These are phyloP conservation scores for Chrysocyon brachyurus DNA, from an alignment of 2,797 vertebrate species.

Conservation along the genomic window DNA sequence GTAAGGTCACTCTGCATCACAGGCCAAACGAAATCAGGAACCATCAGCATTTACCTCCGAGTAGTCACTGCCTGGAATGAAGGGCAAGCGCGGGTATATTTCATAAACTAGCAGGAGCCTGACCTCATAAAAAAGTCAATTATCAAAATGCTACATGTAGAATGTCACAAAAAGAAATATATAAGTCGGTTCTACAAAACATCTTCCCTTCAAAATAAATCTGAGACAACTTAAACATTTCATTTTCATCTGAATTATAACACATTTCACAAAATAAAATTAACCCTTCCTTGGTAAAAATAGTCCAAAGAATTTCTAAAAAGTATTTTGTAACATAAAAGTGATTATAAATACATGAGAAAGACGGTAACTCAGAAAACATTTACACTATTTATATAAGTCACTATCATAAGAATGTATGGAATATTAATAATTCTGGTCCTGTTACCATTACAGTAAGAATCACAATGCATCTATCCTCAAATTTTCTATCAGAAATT, in stretches of 20 bases:
- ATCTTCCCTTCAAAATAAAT: constrained; percentile 66
- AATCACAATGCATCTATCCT: background rate
- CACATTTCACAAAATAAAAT: constrained; percentile 28
- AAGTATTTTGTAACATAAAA: background rate
- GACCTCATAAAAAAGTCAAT: constrained; percentile 78
- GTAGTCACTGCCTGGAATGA: constrained; percentile 88
- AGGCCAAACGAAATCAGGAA: constrained; percentile 91
- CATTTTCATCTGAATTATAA: constrained; percentile 12
- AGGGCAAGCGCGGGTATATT: constrained; percentile 79
- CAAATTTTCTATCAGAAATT: constrained; percentile 21
- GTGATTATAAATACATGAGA: background rate
- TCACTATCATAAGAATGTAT: background rate
- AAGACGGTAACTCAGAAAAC: constrained; percentile 33
- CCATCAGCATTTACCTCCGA: constrained; percentile 88
- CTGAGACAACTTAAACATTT: constrained; percentile 26
- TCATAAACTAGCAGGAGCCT: constrained; percentile 82
- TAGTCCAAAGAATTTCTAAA: background rate
- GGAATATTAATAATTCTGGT: background rate
- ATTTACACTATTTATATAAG: background rate
- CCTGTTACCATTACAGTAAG: background rate
- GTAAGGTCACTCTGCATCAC: constrained; percentile 83
- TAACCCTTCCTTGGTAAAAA: constrained; percentile 50
- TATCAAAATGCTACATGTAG: constrained; percentile 61
- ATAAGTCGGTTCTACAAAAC: constrained; percentile 32
- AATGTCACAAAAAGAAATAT: constrained; percentile 55